phyloP scores from a whole-genome alignment of 2,797 vertebrate genomes.

The Amniataba percoides region DNA sequence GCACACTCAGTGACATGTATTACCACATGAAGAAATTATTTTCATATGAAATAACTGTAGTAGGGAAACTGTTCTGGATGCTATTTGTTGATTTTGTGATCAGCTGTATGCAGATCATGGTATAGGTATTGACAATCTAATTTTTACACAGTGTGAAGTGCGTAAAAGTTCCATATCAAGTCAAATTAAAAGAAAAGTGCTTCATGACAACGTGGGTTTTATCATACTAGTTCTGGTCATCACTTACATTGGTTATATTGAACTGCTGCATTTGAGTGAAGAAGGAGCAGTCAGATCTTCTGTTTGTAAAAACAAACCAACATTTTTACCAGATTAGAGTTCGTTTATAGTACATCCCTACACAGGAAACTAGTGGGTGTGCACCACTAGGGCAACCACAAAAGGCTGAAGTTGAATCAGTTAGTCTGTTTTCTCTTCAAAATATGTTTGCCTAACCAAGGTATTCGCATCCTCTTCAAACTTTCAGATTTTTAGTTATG shows the following conservation, averaged over 20 bases:
- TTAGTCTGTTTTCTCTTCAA: not conserved
- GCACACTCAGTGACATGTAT: not conserved
- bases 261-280: no score
- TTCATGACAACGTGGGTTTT: conserved; percentile 11
- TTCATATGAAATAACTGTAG: not conserved
- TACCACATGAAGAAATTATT: not conserved
- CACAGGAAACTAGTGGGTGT: not conserved
- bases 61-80: not conserved
- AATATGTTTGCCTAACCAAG: not conserved
- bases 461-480: not conserved
- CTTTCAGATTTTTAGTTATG: not conserved
- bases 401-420: not conserved
- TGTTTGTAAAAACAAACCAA: not conserved
- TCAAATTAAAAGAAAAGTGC: not conserved
- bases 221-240: conserved; percentile 15
- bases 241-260: not conserved
- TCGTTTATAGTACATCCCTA: not conserved
- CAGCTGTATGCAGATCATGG: not conserved
- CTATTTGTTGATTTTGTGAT: not conserved
- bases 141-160: not conserved
- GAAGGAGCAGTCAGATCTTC: not conserved
- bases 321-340: no score
- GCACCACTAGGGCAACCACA: not conserved
- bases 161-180: not conserved
- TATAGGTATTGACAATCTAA: not conserved